These are phyloP conservation scores for Palythoa caribaeorum DNA, from an alignment of 92 coral and sea anemone genomes.

Conservation along the genomic window DNA sequence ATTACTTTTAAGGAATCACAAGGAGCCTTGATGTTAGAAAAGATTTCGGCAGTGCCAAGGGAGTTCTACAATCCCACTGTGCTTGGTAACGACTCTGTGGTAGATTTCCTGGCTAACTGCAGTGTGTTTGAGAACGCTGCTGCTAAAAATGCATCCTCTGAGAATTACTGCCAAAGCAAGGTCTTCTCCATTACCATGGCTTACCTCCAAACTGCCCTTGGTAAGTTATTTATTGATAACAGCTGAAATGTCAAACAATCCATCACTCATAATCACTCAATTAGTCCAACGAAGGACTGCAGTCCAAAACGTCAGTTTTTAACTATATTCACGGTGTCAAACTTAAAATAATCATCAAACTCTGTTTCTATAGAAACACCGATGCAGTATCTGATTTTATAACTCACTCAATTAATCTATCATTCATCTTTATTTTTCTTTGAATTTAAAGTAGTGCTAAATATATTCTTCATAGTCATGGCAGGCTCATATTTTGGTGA, in stretches of 20 bases:
- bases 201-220: constrained; percentile 78
- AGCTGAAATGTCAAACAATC: neutral
- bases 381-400: too few relatives aligned
- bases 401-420: too few relatives aligned
- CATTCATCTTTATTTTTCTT: too few relatives aligned
- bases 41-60: constrained; percentile 71
- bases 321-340: too few relatives aligned
- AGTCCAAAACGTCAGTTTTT: too few relatives aligned
- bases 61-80: constrained; percentile 76
- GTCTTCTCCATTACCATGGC: constrained; percentile 78
- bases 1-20: constrained; percentile 55
- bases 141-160: constrained; percentile 41
- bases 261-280: too few relatives aligned
- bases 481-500: too few relatives aligned
- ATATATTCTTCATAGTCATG: too few relatives aligned
- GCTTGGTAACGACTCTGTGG: constrained; percentile 60
- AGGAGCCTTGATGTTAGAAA: constrained; percentile 49
- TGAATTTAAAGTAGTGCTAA: too few relatives aligned
- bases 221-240: constrained; percentile 31
- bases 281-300: too few relatives aligned
- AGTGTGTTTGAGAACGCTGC: constrained; percentile 66
- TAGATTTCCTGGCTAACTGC: constrained; percentile 76
- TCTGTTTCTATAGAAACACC: too few relatives aligned
- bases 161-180: constrained; percentile 64
- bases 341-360: too few relatives aligned